A percentile compares a stretch with the other conserved stretches of the same genome.
These are phyloP conservation scores for Dimorphilus gyrociliatus DNA, from an alignment of 2,888 invertebrate species.

Conservation along the genomic window DNA sequence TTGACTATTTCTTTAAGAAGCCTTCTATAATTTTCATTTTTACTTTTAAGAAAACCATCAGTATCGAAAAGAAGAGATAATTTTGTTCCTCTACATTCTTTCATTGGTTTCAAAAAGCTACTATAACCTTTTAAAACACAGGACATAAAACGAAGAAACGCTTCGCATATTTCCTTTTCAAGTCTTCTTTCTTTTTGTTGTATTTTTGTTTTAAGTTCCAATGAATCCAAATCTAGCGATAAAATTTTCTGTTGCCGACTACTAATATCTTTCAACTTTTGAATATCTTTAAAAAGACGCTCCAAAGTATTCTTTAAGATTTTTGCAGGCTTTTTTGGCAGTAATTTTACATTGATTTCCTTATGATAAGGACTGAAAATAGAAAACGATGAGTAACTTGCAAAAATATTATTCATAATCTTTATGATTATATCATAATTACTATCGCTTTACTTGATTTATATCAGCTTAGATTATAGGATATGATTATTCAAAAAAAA, in stretches of 20 bases:
- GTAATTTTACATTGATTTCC: too few species aligned
- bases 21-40: constrained; percentile 41
- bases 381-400: too few species aligned
- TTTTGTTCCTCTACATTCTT: not conserved
- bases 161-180: constrained; percentile 88
- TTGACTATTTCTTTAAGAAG: constrained; percentile 75
- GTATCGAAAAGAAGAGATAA: constrained; percentile 2
- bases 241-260: constrained; percentile 17
- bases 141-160: constrained; percentile 87
- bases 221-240: constrained; percentile 42
- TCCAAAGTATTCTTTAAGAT: constrained; percentile 62
- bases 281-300: constrained; percentile 48
- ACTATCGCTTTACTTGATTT: too few species aligned
- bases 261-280: constrained; percentile 13
- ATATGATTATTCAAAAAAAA: too few species aligned
- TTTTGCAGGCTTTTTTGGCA: constrained; percentile 54
- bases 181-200: constrained; percentile 60
- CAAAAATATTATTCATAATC: too few species aligned
- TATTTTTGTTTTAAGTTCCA: constrained; percentile 63
- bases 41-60: constrained; percentile 32
- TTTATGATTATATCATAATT: too few species aligned
- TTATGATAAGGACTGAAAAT: too few species aligned
- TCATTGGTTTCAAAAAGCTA: constrained; percentile 71
- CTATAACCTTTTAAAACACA: constrained; percentile 76
- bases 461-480: too few species aligned